phyloP scores from a whole-genome alignment of 2,888 invertebrate genomes.

The Candidula unifasciata region DNA sequence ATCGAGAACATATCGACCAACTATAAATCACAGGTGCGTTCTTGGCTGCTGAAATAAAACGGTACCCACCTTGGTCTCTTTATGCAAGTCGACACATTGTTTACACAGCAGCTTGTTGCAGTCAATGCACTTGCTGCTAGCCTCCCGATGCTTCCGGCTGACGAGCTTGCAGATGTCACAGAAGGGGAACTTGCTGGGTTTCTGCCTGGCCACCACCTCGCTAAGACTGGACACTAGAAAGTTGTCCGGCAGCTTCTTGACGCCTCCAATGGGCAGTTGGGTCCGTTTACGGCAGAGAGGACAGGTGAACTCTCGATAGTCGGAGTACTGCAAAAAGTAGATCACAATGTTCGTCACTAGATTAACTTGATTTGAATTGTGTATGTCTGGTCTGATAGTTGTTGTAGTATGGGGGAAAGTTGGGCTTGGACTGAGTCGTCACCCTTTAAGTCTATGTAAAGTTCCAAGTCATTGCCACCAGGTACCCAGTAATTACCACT shows the following conservation, averaged over 20 bases:
- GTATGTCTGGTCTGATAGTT: too few species aligned
- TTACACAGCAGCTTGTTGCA: constrained; percentile 78
- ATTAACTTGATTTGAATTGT: too few species aligned
- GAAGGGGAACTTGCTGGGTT: constrained; percentile 76
- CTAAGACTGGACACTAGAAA: constrained; percentile 78
- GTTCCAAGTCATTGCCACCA: too few species aligned
- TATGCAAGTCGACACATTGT: constrained; percentile 76
- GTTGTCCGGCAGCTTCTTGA: constrained; percentile 78
- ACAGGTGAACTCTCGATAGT: constrained; percentile 78
- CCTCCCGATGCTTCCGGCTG: constrained; percentile 76
- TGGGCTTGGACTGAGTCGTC: too few species aligned
- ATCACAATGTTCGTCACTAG: neutral
- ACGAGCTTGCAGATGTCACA: constrained; percentile 78
- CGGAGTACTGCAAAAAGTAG: constrained; percentile 69
- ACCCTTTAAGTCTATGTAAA: too few species aligned
- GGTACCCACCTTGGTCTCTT: constrained; percentile 71
- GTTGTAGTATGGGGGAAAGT: too few species aligned
- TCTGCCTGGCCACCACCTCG: constrained; percentile 74
- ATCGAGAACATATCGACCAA: too few species aligned
- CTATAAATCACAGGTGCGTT: too few species aligned
- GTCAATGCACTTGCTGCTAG: constrained; percentile 77
- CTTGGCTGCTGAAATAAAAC: too few species aligned
- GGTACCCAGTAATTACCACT: too few species aligned
- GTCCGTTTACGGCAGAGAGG: constrained; percentile 78
- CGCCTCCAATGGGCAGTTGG: constrained; percentile 78